A percentile compares a stretch with the other conserved stretches of the same genome.
These are phyloP conservation scores for Bembecia ichneumoniformis DNA, from an alignment of 2,888 invertebrate species.

Conservation along the genomic window DNA sequence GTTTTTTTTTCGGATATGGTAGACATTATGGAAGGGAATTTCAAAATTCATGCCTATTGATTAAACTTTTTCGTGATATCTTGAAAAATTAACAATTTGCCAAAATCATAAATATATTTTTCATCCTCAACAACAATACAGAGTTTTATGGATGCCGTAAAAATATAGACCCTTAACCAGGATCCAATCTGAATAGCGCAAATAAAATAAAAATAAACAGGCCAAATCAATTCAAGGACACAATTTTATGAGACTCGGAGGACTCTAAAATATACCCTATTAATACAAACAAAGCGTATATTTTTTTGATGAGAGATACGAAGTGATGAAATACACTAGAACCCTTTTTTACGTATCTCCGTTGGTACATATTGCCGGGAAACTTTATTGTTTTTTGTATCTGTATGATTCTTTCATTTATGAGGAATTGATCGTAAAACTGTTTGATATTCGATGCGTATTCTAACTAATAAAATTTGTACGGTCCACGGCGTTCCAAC, in stretches of 20 bases:
- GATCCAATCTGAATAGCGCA: neutral
- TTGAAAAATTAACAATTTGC: no score
- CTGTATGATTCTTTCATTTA: neutral
- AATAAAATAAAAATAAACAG: neutral
- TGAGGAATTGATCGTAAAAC: neutral
- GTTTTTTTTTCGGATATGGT: no score
- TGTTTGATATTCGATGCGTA: neutral
- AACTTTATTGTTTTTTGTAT: neutral
- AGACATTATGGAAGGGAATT: no score
- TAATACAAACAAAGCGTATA: neutral
- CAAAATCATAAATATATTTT: no score
- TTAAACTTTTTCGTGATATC: no score
- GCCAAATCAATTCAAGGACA: neutral
- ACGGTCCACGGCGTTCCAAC: neutral
- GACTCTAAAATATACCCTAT: neutral
- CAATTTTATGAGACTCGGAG: neutral
- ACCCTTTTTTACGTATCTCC: neutral
- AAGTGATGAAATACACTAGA: neutral
- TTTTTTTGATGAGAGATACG: neutral
- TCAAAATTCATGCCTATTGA: no score
- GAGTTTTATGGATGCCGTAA: neutral
- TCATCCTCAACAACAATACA: no score
- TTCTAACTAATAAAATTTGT: neutral
- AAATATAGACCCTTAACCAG: neutral
- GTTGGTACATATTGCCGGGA: neutral